Conservation (phyloP, 2,113 vertebrate genomes). For the Macquaria australasica region DNA sequence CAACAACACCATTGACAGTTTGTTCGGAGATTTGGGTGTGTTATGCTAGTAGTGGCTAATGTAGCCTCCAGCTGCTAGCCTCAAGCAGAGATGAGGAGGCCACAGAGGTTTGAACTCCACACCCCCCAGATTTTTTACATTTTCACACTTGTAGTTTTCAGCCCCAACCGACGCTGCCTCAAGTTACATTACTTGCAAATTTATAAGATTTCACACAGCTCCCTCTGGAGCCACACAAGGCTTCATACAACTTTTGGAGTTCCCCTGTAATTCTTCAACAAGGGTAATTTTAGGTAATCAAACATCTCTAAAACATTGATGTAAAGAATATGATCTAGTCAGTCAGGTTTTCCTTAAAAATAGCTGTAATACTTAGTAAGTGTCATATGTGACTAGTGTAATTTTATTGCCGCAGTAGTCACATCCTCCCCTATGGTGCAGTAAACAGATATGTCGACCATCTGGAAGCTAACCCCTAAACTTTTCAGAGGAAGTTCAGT, state of each 20-base stretch:
- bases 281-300: no score
- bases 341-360: neutral
- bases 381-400: slow-evolving; percentile 21
- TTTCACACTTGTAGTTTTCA: neutral
- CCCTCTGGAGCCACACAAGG: neutral
- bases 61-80: neutral
- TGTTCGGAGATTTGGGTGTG: accelerated
- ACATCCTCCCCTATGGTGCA: slow-evolving; percentile 40
- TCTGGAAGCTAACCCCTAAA: slow-evolving; percentile 69
- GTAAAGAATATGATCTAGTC: neutral
- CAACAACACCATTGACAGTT: neutral
- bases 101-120: neutral
- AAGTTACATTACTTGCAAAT: neutral
- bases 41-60: neutral
- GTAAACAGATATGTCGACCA: slow-evolving; percentile 62
- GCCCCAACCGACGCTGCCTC: neutral
- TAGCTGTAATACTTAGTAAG: neutral
- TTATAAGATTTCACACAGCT: neutral
- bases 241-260: neutral
- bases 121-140: neutral
- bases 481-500: slow-evolving; percentile 58
- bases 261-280: no score
- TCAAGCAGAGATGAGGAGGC: neutral
- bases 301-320: no score
- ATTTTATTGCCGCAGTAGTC: slow-evolving; percentile 42